Conservation (phyloP, 2,113 vertebrate genomes). For the Python bivittatus region DNA sequence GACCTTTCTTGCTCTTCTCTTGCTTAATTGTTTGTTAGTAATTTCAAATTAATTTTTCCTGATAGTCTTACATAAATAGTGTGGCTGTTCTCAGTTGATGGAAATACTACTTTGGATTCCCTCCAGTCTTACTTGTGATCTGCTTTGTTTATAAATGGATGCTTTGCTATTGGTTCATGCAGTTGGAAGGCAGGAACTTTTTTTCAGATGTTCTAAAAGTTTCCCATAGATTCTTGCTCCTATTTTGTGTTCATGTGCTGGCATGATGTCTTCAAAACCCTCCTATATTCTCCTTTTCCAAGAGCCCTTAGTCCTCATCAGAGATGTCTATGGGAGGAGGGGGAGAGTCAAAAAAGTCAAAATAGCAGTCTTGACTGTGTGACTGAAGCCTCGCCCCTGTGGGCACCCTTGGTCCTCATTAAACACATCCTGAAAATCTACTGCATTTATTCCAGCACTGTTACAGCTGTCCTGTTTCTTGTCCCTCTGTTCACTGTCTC, state of each 20-base stretch:
- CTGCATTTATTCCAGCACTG: not conserved
- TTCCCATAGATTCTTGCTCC: not conserved
- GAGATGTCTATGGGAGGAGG: no score
- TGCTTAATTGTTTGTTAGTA: not conserved
- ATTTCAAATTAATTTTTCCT: not conserved
- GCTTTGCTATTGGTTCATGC: not conserved
- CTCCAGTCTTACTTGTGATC: not conserved
- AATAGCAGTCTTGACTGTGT: not conserved
- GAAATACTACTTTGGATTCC: not conserved
- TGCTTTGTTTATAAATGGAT: conserved; percentile 1
- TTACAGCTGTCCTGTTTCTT: not conserved
- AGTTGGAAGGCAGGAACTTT: not conserved
- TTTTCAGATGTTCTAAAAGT: not conserved
- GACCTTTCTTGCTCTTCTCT: not conserved
- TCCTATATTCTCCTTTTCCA: not conserved
- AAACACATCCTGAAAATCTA: not conserved
- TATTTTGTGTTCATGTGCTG: not conserved
- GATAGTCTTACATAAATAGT: not conserved
- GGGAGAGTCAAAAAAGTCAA: not conserved
- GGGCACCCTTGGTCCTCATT: no score
- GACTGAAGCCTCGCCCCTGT: not conserved
- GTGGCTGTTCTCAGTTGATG: not conserved
- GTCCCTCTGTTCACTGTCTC: not conserved
- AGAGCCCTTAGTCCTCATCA: not conserved
- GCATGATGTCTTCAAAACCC: not conserved